phyloP scores from a whole-genome alignment of 2,888 invertebrate genomes.

The Chalcis sispes region DNA sequence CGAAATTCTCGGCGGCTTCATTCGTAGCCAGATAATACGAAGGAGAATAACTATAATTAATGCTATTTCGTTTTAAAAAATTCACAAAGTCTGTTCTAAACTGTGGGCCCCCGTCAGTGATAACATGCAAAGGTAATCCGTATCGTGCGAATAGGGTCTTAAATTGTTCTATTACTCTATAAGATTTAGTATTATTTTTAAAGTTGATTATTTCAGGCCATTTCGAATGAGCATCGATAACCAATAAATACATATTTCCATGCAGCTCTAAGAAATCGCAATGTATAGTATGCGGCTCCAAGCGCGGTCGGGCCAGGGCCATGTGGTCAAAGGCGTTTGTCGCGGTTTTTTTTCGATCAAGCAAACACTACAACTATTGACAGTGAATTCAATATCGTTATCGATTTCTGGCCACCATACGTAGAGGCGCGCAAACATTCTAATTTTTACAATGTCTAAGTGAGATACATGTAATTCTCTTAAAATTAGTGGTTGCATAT shows the following conservation, averaged over 20 bases:
- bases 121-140: slow-evolving; percentile 54
- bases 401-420: slow-evolving; percentile 55
- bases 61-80: slow-evolving; percentile 54
- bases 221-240: background rate
- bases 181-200: slow-evolving; percentile 52
- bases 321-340: background rate
- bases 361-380: background rate
- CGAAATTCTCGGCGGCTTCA: slow-evolving; percentile 56
- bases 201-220: slow-evolving; percentile 58
- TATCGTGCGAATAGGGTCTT: slow-evolving; percentile 51
- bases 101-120: slow-evolving; percentile 59
- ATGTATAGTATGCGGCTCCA: background rate
- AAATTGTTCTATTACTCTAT: slow-evolving; percentile 52
- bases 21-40: slow-evolving; percentile 47
- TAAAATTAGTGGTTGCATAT: slow-evolving; percentile 36
- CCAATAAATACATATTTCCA: background rate
- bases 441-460: slow-evolving; percentile 58
- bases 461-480: slow-evolving; percentile 55
- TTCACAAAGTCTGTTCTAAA: slow-evolving; percentile 54
- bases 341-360: background rate
- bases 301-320: background rate
- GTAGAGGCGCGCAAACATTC: slow-evolving; percentile 56
- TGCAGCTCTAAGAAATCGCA: background rate
- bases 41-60: slow-evolving; percentile 55
- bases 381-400: background rate